These are phyloP conservation scores for Crotalus horridus DNA, from an alignment of 2,113 vertebrate species.

Conservation along the genomic window DNA sequence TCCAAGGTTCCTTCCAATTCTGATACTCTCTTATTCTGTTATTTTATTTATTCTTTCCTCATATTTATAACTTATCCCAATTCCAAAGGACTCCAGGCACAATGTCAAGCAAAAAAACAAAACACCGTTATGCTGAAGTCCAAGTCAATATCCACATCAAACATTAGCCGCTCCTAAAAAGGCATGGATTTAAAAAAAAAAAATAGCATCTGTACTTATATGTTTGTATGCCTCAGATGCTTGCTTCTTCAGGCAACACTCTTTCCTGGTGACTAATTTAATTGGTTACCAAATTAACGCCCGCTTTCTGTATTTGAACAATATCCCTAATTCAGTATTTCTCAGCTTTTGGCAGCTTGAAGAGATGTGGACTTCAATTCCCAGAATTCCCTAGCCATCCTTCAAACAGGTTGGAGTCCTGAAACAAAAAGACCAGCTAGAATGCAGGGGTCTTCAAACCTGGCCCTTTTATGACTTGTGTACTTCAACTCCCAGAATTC, in stretches of 20 bases:
- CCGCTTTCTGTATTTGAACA: neutral
- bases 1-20: no score
- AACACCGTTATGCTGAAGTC: neutral
- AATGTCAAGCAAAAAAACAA: neutral
- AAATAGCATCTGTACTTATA: neutral
- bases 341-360: neutral
- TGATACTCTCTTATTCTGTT: no score
- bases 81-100: neutral
- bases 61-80: neutral
- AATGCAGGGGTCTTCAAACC: no score
- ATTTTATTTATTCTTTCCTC: neutral
- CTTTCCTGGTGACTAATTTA: neutral
- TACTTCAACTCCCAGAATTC: no score
- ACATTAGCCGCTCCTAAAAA: neutral
- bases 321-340: neutral
- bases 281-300: neutral
- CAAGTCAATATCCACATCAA: neutral
- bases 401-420: neutral
- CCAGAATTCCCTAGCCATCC: neutral
- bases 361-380: neutral
- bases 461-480: no score
- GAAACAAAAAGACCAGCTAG: neutral
- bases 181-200: neutral
- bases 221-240: neutral
- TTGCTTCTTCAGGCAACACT: neutral